phyloP scores from a whole-genome alignment of 2,113 vertebrate species.

The Cynocephalus volans region DNA sequence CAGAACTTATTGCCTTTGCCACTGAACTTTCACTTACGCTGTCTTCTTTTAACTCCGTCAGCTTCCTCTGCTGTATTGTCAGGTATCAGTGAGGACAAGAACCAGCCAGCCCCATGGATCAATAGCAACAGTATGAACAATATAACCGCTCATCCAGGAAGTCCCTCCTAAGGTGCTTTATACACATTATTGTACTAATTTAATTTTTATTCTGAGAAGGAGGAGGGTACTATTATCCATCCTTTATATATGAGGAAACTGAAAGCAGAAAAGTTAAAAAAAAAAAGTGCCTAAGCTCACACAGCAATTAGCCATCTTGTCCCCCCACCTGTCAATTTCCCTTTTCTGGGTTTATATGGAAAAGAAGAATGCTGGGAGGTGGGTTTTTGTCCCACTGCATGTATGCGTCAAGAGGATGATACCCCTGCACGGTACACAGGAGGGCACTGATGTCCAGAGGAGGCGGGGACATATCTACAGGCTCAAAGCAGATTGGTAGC shows the following conservation, averaged over 20 bases:
- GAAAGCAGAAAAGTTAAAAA: not conserved
- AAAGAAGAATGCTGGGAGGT: not conserved
- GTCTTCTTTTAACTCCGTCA: not conserved
- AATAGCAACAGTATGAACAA: too few species aligned
- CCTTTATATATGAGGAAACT: not conserved
- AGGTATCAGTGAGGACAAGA: not conserved
- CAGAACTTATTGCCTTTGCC: rapidly evolving
- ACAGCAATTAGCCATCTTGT: not conserved
- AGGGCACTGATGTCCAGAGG: rapidly evolving
- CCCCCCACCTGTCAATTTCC: not conserved
- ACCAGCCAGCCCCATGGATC: not conserved
- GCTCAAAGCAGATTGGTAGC: rapidly evolving
- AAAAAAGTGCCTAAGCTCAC: not conserved
- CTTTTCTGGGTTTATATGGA: not conserved
- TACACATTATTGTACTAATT: not conserved
- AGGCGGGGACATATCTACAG: rapidly evolving
- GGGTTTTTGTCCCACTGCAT: not conserved
- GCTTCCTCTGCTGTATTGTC: not conserved
- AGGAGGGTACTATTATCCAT: not conserved
- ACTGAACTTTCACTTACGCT: not conserved
- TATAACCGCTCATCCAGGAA: rapidly evolving
- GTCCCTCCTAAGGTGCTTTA: not conserved
- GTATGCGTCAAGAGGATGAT: rapidly evolving
- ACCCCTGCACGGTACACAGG: rapidly evolving
- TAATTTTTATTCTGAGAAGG: not conserved